Conservation (phyloP, 30 jellyfish, hydroid and myxozoan genomes). For the Aurelia sp. region DNA sequence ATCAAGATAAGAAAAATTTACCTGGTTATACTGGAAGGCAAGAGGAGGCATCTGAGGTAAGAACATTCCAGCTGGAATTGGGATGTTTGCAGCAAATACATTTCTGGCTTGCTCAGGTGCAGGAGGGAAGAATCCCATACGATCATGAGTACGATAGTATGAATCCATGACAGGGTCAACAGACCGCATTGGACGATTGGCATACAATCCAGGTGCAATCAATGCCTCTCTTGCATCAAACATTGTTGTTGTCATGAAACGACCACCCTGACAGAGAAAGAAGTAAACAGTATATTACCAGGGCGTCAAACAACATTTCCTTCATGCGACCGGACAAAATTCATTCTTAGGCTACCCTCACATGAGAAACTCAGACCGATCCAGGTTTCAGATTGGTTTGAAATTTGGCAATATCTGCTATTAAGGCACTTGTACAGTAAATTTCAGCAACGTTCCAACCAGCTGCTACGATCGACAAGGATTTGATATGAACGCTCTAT, state of each 20-base stretch:
- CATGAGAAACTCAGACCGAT: no score
- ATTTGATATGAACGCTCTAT: no score
- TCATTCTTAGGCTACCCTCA: no score
- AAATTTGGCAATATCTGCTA: no score
- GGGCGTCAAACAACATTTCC: no score
- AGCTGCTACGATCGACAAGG: no score
- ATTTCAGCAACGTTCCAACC: no score
- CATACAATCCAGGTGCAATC: constrained; percentile 97
- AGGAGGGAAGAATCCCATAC: constrained; percentile 97
- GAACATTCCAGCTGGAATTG: constrained; percentile 98
- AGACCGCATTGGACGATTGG: constrained; percentile 93
- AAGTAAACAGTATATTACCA: no score
- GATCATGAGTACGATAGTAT: constrained; percentile 96
- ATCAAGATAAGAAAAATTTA: not conserved
- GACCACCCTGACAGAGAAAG: constrained; percentile 80
- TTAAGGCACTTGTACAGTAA: no score
- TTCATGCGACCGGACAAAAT: no score
- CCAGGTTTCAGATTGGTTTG: no score
- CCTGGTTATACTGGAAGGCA: constrained; percentile 96
- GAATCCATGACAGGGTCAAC: constrained; percentile 98
- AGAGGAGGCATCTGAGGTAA: constrained; percentile 97
- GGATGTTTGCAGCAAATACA: constrained; percentile 95
- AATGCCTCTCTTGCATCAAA: constrained; percentile 99
- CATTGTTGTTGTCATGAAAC: constrained; percentile 97
- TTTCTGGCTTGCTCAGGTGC: constrained; percentile 99